Percentiles rank a stretch among this genome's conserved stretches.
These are phyloP conservation scores for Scyliorhinus canicula DNA, from an alignment of 2,797 vertebrate genomes.

Conservation along the genomic window DNA sequence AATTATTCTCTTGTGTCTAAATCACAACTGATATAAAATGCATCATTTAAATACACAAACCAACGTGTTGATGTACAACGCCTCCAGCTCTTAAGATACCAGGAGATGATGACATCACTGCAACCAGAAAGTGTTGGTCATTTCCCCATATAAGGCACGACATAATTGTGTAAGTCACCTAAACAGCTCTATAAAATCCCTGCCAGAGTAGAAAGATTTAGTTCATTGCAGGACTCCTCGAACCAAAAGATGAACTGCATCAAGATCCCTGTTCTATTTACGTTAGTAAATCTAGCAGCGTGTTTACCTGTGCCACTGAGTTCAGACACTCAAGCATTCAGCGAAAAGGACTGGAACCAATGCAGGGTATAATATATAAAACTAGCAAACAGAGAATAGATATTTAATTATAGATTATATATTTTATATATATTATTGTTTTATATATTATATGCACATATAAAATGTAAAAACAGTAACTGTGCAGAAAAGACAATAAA, in stretches of 20 bases:
- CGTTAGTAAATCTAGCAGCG: too few species aligned
- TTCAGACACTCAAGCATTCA: neutral
- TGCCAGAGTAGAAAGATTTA: too few species aligned
- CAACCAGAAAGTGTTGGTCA: neutral
- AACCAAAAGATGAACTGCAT: neutral
- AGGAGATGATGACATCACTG: neutral
- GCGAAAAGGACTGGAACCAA: slow-evolving; percentile 11
- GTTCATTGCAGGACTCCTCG: too few species aligned
- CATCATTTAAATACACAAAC: neutral
- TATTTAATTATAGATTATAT: too few species aligned
- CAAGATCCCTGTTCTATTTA: neutral
- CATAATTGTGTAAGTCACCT: neutral
- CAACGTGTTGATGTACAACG: neutral
- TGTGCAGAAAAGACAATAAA: neutral
- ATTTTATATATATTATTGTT: neutral
- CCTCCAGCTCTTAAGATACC: neutral
- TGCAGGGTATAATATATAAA: neutral
- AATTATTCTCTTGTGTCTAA: neutral
- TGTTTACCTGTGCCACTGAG: neutral
- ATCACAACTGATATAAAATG: neutral
- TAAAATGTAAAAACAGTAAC: neutral
- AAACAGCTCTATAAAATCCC: neutral
- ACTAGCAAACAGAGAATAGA: neutral
- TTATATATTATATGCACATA: too few species aligned
- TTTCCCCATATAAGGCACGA: neutral